phyloP scores from a whole-genome alignment of 2,888 invertebrate genomes.

The Eristalis intricaria region DNA sequence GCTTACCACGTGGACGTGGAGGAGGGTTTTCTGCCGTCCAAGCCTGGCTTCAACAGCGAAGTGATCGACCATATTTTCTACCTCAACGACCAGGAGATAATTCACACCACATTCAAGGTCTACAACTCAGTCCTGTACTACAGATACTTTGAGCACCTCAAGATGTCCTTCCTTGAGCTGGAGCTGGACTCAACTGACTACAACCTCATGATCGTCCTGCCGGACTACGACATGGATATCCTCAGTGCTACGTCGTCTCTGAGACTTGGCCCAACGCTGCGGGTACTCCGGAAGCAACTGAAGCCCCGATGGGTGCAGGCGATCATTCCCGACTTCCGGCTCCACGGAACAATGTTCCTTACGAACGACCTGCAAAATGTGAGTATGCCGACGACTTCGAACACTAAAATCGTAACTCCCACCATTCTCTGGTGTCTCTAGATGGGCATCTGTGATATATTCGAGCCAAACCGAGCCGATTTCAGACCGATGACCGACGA shows the following conservation, averaged over 20 bases:
- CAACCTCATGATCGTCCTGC: conserved; percentile 88
- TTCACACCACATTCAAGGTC: conserved; percentile 86
- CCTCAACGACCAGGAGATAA: conserved; percentile 81
- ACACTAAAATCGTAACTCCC: background rate
- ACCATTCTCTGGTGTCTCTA: conserved; percentile 77
- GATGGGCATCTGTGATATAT: conserved; percentile 90
- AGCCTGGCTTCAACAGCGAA: conserved; percentile 78
- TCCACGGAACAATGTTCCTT: conserved; percentile 89
- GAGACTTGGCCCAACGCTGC: conserved; percentile 84
- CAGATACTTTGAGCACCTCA: conserved; percentile 87
- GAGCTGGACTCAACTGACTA: conserved; percentile 91
- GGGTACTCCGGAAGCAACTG: conserved; percentile 86
- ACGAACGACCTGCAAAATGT: conserved; percentile 92
- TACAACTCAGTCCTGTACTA: conserved; percentile 90
- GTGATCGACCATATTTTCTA: conserved; percentile 80
- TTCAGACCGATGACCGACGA: conserved; percentile 90
- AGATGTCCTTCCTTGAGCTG: conserved; percentile 88
- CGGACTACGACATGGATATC: conserved; percentile 85
- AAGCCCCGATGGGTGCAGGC: conserved; percentile 88
- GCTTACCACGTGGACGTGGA: conserved; percentile 75
- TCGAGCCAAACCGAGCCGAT: conserved; percentile 90
- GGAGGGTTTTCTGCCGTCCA: conserved; percentile 68
- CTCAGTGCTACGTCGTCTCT: conserved; percentile 86
- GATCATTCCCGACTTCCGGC: conserved; percentile 89
- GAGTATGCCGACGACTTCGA: conserved; percentile 75